Evolutionary conservation across 1,140 invertebrate genomes (phyloP).

Genomic region (Hyles vespertilio): DNA sequence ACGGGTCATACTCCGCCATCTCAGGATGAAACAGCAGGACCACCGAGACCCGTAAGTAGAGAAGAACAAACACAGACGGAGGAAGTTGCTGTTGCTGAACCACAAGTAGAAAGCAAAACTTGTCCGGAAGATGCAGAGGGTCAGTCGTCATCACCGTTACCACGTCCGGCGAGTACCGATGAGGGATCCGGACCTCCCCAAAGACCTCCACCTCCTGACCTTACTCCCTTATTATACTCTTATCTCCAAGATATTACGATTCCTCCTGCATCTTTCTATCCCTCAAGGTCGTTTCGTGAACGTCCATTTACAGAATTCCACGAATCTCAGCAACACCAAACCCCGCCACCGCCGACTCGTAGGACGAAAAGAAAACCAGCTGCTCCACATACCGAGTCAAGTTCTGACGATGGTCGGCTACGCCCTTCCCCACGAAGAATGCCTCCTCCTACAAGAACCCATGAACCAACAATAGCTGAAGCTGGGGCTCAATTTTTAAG

Average conservation of each 20-base stretch:
- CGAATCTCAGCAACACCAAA: conserved; percentile 47
- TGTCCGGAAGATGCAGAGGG: conserved; percentile 22
- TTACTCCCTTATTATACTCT: conserved; percentile 72
- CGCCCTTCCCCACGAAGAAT: conserved; percentile 62
- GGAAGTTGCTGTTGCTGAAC: conserved; percentile 9
- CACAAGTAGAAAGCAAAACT: conserved; percentile 15
- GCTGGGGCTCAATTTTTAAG: conserved; percentile 80
- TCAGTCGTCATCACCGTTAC: conserved; percentile 31
- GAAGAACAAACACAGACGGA: conserved; percentile 72
- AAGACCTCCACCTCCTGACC: conserved; percentile 76
- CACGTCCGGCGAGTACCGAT: conserved; percentile 42
- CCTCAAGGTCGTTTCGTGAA: conserved; percentile 60
- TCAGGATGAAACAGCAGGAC: conserved; percentile 16
- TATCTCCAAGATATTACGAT: conserved; percentile 74
- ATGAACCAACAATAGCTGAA: conserved; percentile 78
- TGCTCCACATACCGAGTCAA: conserved; percentile 59
- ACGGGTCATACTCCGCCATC: conserved; percentile 29
- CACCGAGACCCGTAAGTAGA: conserved; percentile 47
- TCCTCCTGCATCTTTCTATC: conserved; percentile 60
- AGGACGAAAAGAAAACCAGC: conserved; percentile 59
- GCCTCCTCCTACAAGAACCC: conserved; percentile 53
- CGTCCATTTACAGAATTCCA: conserved; percentile 47
- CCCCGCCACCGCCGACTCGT: conserved; percentile 50
- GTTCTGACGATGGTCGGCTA: conserved; percentile 69
- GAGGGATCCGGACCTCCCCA: conserved; percentile 62